Evolutionary conservation across 2,888 invertebrate genomes (phyloP).

Genomic region (Eudasyphora cyanicolor): DNA sequence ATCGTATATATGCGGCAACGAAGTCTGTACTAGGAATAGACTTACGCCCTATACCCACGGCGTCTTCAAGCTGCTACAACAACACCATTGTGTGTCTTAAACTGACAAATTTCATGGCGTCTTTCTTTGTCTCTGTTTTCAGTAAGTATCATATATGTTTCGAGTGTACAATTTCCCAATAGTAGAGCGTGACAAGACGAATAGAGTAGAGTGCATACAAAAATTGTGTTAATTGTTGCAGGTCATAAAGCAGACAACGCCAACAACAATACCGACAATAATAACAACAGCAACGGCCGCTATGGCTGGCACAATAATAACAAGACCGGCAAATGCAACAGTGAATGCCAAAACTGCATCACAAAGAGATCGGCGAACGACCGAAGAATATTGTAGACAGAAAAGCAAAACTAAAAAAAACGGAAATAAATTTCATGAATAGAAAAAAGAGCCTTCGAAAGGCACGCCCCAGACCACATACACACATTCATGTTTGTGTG

Average conservation of each 20-base stretch:
- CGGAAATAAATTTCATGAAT: conserved; percentile 58
- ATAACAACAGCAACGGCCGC: conserved; percentile 61
- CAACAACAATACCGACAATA: conserved; percentile 60
- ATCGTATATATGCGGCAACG: too few relatives aligned
- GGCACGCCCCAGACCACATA: conserved; percentile 6
- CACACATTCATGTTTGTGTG: conserved; percentile 47
- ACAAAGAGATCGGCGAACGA: conserved; percentile 55
- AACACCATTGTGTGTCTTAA: too few relatives aligned
- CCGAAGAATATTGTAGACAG: conserved; percentile 50
- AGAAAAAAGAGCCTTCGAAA: conserved; percentile 17
- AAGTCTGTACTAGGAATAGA: too few relatives aligned
- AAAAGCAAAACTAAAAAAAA: conserved; percentile 26
- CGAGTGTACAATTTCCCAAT: not conserved
- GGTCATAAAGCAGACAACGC: conserved; percentile 61
- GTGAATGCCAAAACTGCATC: conserved; percentile 70
- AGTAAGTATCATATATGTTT: too few relatives aligned
- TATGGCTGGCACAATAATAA: conserved; percentile 52
- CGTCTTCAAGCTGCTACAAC: too few relatives aligned
- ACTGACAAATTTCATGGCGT: too few relatives aligned
- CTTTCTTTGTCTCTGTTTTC: too few relatives aligned
- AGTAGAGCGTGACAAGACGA: not conserved
- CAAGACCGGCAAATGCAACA: conserved; percentile 47
- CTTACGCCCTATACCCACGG: too few relatives aligned
- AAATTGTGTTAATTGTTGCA: conserved; percentile 65
- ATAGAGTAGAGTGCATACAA: conserved; percentile 35